Base-by-base conservation (phyloP, 2,797 vertebrate genomes). In the Esox lucius region DNA sequence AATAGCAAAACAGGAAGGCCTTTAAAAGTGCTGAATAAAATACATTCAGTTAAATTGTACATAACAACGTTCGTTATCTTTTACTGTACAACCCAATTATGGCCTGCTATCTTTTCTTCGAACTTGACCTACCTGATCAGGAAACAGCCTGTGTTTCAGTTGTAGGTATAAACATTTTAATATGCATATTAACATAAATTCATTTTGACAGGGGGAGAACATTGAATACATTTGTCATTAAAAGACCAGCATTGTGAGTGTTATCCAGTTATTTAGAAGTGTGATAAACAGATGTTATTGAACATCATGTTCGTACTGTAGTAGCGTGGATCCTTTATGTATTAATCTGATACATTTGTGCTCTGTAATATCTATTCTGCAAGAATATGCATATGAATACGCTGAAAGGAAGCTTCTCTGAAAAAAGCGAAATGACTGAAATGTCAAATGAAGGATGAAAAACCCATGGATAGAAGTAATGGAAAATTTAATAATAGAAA, bases 271-370 rank as follows among this genome's bases (percentile, higher is more conserved):
- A 68, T 61, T 8, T 26, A 19, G n/a, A 26, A 24, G 56, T 26
- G 48, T 12, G n/a, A 48, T 7, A 3, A 28, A 70, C 49, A 24
- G 15, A 5, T 70, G 7, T 71, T 28, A 56, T 17, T 71, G 46
- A 28, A 70, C 53, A 39, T 61, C 3, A 59, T 75, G 88, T 65
- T 61, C 13, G 13, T 16, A 65, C 70, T 71, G 42, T 61, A 51
- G 22, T 26, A 61, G 22, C 19, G 9, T 48, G 66, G 49, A 59
- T 70, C 48, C 35, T 33, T 66, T 46, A 70, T 35, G 51, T 51
- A 39, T 39, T 49, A 42, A 15, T 42, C 68, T 56, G 59, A 24
- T 17, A 17, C 22, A 49, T 61, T 71, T 46, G 16, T 39, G n/a
- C 22, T 53, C n/a, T 51, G 31, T 73, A 67, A 53, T 75, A 71